Evolutionary conservation across 2,888 invertebrate species (phyloP).

Genomic region (Agonopterix heracliana): DNA sequence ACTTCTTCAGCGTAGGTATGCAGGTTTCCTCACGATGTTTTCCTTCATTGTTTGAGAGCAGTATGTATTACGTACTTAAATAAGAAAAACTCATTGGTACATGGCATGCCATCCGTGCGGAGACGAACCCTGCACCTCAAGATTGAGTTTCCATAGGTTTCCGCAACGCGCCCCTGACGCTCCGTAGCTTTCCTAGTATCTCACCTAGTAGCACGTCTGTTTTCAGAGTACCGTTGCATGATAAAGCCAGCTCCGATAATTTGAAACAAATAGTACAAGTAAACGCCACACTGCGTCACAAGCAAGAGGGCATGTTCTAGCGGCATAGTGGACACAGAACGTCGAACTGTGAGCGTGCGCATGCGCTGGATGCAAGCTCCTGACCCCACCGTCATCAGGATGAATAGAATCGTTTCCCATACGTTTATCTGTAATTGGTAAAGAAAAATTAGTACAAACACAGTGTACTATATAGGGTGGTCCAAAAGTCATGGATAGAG

Average conservation of each 20-base stretch:
- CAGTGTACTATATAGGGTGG: no score
- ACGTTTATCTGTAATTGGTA: constrained; percentile 69
- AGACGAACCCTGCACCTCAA: no score
- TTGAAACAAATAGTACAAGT: constrained; percentile 85
- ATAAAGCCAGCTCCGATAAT: constrained; percentile 83
- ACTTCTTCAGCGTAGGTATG: no score
- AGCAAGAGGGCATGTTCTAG: constrained; percentile 84
- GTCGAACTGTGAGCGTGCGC: constrained; percentile 51
- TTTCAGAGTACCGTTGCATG: constrained; percentile 51
- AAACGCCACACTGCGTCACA: constrained; percentile 87
- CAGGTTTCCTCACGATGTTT: no score
- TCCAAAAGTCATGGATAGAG: no score
- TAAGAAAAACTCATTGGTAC: no score
- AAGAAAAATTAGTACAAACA: not conserved
- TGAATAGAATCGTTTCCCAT: constrained; percentile 65
- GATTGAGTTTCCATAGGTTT: no score
- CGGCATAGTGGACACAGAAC: constrained; percentile 50
- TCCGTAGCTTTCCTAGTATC: no score
- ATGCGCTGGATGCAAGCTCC: constrained; percentile 61
- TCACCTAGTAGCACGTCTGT: constrained; percentile 56
- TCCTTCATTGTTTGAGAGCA: no score
- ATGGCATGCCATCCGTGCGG: no score
- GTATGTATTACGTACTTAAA: no score
- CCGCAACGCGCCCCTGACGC: no score
- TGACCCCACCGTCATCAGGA: constrained; percentile 59